phyloP scores from a whole-genome alignment of 1,140 invertebrate species.

The Cydia strobilella region DNA sequence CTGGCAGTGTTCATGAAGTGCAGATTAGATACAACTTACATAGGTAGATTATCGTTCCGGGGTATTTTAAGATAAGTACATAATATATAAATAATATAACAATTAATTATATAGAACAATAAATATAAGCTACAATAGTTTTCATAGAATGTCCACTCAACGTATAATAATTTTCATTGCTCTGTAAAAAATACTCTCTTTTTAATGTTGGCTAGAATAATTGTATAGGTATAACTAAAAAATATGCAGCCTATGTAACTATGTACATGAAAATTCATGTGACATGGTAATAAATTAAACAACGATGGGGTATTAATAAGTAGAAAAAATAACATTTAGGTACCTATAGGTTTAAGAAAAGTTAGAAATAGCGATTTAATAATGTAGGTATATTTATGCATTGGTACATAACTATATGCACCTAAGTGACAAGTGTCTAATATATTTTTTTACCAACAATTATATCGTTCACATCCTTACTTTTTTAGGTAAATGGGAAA shows the following conservation, averaged over 20 bases:
- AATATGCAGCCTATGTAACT: too few relatives aligned
- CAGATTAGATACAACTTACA: too few relatives aligned
- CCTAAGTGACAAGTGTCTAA: constrained; percentile 1
- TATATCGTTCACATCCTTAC: constrained; percentile 21
- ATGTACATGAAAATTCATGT: too few relatives aligned
- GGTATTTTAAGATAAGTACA: too few relatives aligned
- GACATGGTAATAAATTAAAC: too few relatives aligned
- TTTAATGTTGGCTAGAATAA: not conserved
- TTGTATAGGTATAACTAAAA: too few relatives aligned
- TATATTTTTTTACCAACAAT: not conserved
- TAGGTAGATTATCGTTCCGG: not conserved
- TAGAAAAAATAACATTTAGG: too few relatives aligned
- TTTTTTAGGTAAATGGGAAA: constrained; percentile 25
- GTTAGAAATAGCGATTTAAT: not conserved
- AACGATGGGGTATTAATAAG: too few relatives aligned
- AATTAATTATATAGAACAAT: too few relatives aligned
- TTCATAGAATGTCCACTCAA: not conserved
- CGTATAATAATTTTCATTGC: not conserved
- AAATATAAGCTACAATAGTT: too few relatives aligned
- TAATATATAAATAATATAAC: too few relatives aligned
- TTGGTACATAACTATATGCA: not conserved
- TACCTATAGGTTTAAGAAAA: too few relatives aligned
- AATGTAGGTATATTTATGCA: not conserved
- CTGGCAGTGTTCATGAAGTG: not conserved
- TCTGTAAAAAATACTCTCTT: not conserved